phyloP scores from a whole-genome alignment of 1,140 invertebrate species.

The Lepidurus arcticus region DNA sequence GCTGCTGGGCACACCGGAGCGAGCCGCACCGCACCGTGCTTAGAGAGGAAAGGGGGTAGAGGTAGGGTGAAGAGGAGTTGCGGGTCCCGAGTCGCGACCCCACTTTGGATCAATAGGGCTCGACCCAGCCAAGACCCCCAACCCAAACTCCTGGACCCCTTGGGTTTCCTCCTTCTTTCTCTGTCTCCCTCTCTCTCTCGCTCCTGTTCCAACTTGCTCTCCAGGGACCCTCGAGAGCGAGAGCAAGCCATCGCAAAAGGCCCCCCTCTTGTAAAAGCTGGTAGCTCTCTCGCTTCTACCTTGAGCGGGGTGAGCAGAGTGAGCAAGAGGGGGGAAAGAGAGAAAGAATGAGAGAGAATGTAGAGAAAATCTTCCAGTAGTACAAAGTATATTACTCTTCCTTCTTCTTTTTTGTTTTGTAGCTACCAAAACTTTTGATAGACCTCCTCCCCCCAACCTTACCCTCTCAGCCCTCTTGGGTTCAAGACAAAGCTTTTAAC shows the following conservation, averaged over 20 bases:
- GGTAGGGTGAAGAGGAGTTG: background rate
- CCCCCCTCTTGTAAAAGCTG: background rate
- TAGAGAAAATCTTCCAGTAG: background rate
- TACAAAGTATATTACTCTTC: conserved; percentile 4
- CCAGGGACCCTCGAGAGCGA: background rate
- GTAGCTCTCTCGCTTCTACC: background rate
- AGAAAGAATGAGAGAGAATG: background rate
- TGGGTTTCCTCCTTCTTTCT: background rate
- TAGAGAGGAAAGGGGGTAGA: background rate
- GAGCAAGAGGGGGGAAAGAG: no score
- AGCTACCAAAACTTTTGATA: background rate
- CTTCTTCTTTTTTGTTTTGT: background rate
- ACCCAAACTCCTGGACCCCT: background rate
- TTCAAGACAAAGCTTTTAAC: conserved; percentile 19
- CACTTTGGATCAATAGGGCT: conserved; percentile 21
- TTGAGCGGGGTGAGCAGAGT: background rate
- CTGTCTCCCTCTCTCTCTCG: background rate
- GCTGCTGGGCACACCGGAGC: background rate
- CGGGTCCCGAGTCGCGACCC: conserved; percentile 11
- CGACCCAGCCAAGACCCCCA: background rate
- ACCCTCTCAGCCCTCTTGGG: background rate
- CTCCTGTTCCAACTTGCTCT: conserved; percentile 21
- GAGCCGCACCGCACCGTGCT: background rate
- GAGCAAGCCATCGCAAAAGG: background rate
- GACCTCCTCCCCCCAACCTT: background rate